phyloP scores from a whole-genome alignment of 2,888 invertebrate genomes.

The Synanthedon myopaeformis region DNA sequence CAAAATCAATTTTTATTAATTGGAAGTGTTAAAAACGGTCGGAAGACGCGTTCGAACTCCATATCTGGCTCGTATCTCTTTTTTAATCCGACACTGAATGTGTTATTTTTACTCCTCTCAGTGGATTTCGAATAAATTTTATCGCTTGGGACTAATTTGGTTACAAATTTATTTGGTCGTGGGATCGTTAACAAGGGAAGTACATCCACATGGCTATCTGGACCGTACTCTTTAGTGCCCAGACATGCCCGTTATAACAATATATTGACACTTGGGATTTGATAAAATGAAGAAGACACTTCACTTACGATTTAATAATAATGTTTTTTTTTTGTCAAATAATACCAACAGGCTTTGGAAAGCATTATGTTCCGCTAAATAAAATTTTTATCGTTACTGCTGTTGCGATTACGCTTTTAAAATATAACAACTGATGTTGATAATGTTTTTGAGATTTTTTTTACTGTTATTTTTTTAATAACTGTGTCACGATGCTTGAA shows the following conservation, averaged over 20 bases:
- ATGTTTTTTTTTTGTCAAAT: slow-evolving; percentile 37
- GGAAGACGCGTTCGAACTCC: slow-evolving; percentile 54
- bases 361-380: slow-evolving; percentile 36
- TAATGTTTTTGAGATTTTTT: background rate
- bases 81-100: slow-evolving; percentile 68
- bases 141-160: slow-evolving; percentile 69
- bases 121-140: slow-evolving; percentile 70
- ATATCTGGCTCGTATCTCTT: slow-evolving; percentile 66
- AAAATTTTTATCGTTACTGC: slow-evolving; percentile 53
- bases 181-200: slow-evolving; percentile 65
- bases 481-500: slow-evolving; percentile 29
- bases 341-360: slow-evolving; percentile 20
- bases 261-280: slow-evolving; percentile 61
- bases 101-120: slow-evolving; percentile 69
- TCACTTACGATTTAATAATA: slow-evolving; percentile 66
- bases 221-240: slow-evolving; percentile 58
- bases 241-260: slow-evolving; percentile 60
- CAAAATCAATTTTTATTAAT: slow-evolving; percentile 70
- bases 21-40: slow-evolving; percentile 70
- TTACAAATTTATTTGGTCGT: slow-evolving; percentile 70
- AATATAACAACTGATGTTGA: slow-evolving; percentile 6
- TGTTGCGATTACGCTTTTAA: slow-evolving; percentile 34
- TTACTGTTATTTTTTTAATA: slow-evolving; percentile 37
- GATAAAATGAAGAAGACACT: slow-evolving; percentile 68
- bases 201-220: slow-evolving; percentile 64